A percentile compares a stretch with the other conserved stretches of the same genome.
Conservation (phyloP, 2,113 vertebrate species). For the Climacteris rufus region DNA sequence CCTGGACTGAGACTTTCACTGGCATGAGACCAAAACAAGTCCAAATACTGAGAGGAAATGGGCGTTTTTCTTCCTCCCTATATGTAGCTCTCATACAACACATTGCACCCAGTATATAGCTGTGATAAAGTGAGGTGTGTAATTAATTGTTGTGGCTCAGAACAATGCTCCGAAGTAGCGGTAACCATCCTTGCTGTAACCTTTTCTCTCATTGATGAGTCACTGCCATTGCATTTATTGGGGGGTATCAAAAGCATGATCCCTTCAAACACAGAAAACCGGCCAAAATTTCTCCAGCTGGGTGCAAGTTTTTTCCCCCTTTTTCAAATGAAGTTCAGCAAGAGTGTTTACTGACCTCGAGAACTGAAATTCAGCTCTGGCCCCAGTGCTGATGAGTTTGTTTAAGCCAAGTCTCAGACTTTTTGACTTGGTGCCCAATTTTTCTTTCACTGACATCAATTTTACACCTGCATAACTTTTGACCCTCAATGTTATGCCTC, state of each 20-base stretch:
- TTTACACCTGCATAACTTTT: neutral
- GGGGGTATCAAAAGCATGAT: neutral
- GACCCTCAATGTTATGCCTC: neutral
- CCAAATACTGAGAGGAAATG: conserved; percentile 56
- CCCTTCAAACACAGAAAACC: neutral
- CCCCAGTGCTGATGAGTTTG: neutral
- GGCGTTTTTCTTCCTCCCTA: conserved; percentile 55
- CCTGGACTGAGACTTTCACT: conserved; percentile 1
- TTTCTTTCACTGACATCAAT: neutral
- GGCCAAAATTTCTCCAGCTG: neutral
- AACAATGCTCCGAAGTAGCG: neutral
- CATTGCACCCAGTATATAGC: neutral
- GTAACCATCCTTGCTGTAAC: neutral
- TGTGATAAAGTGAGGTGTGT: neutral
- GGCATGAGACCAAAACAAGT: conserved; percentile 35
- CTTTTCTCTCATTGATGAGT: neutral
- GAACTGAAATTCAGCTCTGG: neutral
- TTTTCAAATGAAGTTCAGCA: neutral
- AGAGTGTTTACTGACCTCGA: neutral
- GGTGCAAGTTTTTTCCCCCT: rapidly evolving
- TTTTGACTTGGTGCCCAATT: neutral
- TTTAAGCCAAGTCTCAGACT: neutral
- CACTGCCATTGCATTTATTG: neutral
- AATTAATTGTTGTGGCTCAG: neutral
- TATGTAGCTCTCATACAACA: conserved; percentile 4